Base-by-base conservation (phyloP, 2,113 vertebrate genomes). In the Pangasianodon gigas region DNA sequence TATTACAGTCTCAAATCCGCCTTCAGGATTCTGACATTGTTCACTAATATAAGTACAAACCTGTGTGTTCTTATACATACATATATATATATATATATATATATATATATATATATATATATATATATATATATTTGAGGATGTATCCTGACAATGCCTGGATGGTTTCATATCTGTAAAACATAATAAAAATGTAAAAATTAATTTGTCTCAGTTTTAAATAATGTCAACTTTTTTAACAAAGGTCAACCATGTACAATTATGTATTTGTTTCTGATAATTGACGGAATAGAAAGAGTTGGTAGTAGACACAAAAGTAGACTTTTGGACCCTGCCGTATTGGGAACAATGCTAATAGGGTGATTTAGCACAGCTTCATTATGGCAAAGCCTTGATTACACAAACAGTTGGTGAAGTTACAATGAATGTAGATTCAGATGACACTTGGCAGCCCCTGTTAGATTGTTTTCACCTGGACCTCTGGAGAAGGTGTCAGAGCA, bases 401-500 rank as follows among this genome's bases (percentile, higher is more conserved):
- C 62, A 85, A 80, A 52, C 77, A 87, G 71, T 86, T 91, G 91
- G 86, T 87, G 88, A 85, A 74, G 89, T 32, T 82, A 51, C 60
- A 90, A 82, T 90, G 74, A 85, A 92, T 87, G 89, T 85, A 87
- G 71, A 90, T 89, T 65, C 48, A 86, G 54, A 71, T 89, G 91
- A 90, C 91, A 90, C 89, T 67, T 90, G 90, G 86, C 86, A 87
- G 88, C 84, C 37, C 84, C 81, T 89, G 90, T 91, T 91, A 90
- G 91, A 79, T n/a, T 89, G 90, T 83, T 92, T 89, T 91, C 75
- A 87, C 87, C 62, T 89, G 87, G 87, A 92, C 90, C 82, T 86
- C 81, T 80, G 54, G 85, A 89, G 91, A 90, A 84, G 60, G 79
- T 91, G 91, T 90, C 91, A 92, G 85, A 71, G 75, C 88, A 60